Base-by-base conservation (phyloP, 2,888 invertebrate genomes). In the Rhamphomyia laevipes region DNA sequence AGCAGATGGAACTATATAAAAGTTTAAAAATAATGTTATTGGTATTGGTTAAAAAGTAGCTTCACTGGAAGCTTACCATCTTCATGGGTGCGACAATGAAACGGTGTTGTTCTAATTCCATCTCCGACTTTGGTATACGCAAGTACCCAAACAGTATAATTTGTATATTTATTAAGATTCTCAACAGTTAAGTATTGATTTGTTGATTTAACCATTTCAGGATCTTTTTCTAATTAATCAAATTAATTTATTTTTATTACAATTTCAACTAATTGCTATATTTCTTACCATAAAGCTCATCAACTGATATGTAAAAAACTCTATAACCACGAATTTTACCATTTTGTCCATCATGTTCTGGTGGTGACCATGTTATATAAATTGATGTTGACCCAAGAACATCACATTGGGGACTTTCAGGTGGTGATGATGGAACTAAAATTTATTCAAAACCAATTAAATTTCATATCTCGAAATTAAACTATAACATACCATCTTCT, bases 61-160 rank as follows among this genome's bases (percentile, higher is more conserved):
- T n/a, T n/a, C n/a, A n/a, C n/a, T n/a, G n/a, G 48, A 51, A 48
- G 57, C 65, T 71, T 73, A 89, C 89, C 85, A 70, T 93, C 93
- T 75, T 92, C 90, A 62, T 88, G 84, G 23, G 93, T 93, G 58
- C 85, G 82, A 61, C 92, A 90, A 66, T 81, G 89, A 45, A 91
- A 81, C 0, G 90, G 85, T 13, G 81, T 77, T 53, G 90, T 90
- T 57, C 86, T 77, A 17, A 86, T 84, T 9, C 94, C 94, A 65
- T 94, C 93, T 0, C 94, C 94, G 43, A 86, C 85, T 35, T 84
- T 77, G 1, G 94, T 94, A 69, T 82, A 92, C 10, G 92, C 92
- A 63, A 89, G 75, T 33, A 91, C 89, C 56, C 89, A 86, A 47
- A 94, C 85, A 33, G 91, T 91, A 68, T 94, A 94, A 73, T 94